Evolutionary conservation across 2,888 invertebrate species (phyloP), one percentile per base, ranked within the genome.

Genomic region (Parnassius apollo): DNA sequence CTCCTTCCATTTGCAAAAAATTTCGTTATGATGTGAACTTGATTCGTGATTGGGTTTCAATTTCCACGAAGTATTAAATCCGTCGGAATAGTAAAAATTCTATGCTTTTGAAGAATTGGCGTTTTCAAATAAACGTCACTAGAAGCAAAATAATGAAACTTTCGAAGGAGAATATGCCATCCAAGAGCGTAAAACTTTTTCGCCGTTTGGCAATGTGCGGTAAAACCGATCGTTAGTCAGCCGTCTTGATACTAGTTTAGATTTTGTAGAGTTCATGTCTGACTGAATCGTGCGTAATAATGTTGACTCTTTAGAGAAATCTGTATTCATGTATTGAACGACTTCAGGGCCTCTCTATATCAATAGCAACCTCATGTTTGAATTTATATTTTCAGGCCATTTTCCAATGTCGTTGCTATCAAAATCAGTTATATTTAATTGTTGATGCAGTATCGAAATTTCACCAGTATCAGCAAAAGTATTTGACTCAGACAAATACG

Each of bases 1-100:
- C 57, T 66, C 61, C 65, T 70, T 70, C 66, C 66, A 69, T 68
- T 70, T 65, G 61, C 49, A 61, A 64, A 50, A 69, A 52, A 59
- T 59, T 66, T 59, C 49, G 52, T 57, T 63, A 35, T 57, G 46
- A 7, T 44, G 45, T 57, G 62, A 42, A 62, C 60, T 67, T 49
- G 60, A 68, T 62, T 69, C 65, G 44, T 67, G 68, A 49, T 67
- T 10, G 25, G 54, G 62, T 49, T 62, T 62, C 44, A 42, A 18
- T 58, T 58, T 58, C 58, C 58, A 58, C 58, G 49, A 62, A 48
- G 35, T 46, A 46, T 57, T 57, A 53, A 62, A 62, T 59, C 59
- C 56, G 53, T 62, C 53, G 12, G 22, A 12, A n/a, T 49, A 44
- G 59, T 44, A 50, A 50, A 63, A 59, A 22, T 51, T 51, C 22